Evolutionary conservation across 2,113 vertebrate genomes (phyloP).

Genomic region (Carlito syrichta): DNA sequence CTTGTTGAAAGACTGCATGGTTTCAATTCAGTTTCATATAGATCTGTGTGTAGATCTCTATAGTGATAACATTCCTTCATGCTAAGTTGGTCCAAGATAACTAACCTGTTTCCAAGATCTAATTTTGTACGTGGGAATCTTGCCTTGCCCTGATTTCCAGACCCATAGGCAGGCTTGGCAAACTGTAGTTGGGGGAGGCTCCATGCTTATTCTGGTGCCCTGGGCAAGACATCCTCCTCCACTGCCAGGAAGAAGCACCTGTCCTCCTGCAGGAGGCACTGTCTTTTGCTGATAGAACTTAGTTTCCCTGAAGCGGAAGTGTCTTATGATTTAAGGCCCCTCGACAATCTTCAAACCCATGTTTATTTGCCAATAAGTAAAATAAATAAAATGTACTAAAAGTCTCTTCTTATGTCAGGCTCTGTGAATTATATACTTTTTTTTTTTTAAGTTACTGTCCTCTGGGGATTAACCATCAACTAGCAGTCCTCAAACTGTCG

Average conservation of each 20-base stretch:
- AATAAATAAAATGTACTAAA: background rate
- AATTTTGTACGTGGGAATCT: constrained; percentile 73
- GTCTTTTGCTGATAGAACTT: background rate
- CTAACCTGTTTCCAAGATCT: constrained; percentile 74
- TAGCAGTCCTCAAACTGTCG: background rate
- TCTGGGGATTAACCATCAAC: background rate
- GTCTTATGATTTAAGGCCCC: background rate
- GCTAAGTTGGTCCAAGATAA: constrained; percentile 64
- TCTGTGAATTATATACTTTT: background rate
- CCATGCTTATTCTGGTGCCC: background rate
- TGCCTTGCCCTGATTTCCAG: constrained; percentile 76
- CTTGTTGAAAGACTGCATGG: constrained; percentile 2
- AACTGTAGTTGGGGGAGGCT: background rate
- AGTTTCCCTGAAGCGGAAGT: background rate
- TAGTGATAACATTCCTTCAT: constrained; percentile 61
- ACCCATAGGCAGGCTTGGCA: constrained; percentile 61
- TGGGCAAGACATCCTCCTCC: background rate
- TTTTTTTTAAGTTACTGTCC: background rate
- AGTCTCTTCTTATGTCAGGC: background rate
- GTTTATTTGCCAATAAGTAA: background rate
- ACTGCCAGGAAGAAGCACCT: background rate
- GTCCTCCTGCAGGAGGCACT: background rate
- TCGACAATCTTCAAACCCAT: background rate
- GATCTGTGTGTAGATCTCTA: constrained; percentile 49
- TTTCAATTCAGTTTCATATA: constrained; percentile 56